Conservation (phyloP, 2,797 vertebrate species). For the Anguilla obscura region DNA sequence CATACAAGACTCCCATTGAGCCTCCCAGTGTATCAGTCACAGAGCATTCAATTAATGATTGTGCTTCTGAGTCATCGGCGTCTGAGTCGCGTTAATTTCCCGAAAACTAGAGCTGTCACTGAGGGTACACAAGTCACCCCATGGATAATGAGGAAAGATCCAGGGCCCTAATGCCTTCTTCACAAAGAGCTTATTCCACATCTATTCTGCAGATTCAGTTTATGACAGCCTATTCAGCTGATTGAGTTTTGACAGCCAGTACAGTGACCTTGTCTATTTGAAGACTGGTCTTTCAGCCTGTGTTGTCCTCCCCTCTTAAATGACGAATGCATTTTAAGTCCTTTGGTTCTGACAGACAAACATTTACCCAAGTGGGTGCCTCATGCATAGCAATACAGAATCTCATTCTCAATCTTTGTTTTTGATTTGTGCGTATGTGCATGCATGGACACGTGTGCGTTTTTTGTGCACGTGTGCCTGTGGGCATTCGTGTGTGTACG, state of each 20-base stretch:
- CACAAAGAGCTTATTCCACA: background rate
- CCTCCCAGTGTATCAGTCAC: background rate
- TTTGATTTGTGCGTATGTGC: background rate
- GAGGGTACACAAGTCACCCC: background rate
- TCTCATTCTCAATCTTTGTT: background rate
- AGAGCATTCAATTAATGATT: background rate
- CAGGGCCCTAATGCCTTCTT: background rate
- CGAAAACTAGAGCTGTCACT: constrained; percentile 1
- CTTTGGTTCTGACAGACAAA: background rate
- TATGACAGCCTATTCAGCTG: too few species aligned
- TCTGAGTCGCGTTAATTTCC: background rate
- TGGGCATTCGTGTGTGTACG: background rate
- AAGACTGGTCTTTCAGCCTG: background rate
- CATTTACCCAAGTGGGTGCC: background rate
- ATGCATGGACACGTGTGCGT: too few species aligned
- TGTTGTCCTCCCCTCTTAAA: background rate
- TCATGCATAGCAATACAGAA: background rate
- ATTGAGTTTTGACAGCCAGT: background rate
- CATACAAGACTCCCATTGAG: background rate
- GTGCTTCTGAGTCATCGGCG: background rate
- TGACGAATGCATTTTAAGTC: background rate
- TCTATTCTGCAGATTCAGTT: background rate
- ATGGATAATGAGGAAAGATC: background rate
- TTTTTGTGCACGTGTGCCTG: background rate
- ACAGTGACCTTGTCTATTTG: background rate